Percentiles rank a stretch among this genome's conserved stretches.
phyloP scores from a whole-genome alignment of 2,113 vertebrate species.

The Entomyzon cyanotis region DNA sequence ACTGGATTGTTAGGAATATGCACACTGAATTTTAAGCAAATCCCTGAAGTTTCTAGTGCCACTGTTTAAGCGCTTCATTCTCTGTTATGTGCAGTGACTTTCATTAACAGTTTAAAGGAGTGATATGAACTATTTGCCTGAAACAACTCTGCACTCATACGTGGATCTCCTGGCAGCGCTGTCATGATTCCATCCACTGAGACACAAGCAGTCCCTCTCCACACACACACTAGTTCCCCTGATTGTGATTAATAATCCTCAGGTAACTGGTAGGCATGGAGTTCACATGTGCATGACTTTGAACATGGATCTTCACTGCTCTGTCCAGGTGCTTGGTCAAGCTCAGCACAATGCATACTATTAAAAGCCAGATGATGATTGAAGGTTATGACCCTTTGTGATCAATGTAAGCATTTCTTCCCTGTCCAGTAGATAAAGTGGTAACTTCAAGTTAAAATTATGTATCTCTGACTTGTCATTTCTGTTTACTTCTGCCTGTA shows the following conservation, averaged over 20 bases:
- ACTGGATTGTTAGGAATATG: not conserved
- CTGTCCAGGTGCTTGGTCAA: not conserved
- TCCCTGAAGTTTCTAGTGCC: not conserved
- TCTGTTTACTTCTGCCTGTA: not conserved
- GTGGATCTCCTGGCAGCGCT: not conserved
- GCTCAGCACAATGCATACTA: not conserved
- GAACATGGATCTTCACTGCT: not conserved
- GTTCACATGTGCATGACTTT: not conserved
- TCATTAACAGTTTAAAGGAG: slow-evolving; percentile 1
- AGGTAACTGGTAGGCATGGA: not conserved
- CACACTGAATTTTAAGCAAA: slow-evolving; percentile 48
- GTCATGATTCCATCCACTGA: not conserved
- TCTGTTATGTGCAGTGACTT: not conserved
- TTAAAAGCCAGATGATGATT: not conserved
- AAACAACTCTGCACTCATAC: not conserved
- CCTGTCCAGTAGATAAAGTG: not conserved
- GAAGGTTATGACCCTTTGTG: not conserved
- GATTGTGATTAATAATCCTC: not conserved
- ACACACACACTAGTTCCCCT: not conserved
- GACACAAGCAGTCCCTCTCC: not conserved
- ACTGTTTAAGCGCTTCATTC: not conserved
- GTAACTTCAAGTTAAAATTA: not conserved
- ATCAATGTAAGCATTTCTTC: not conserved
- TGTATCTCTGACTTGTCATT: not conserved
- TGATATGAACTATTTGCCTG: not conserved